Conservation (phyloP, 2,888 invertebrate species). For the Phanerotoma sp. region DNA sequence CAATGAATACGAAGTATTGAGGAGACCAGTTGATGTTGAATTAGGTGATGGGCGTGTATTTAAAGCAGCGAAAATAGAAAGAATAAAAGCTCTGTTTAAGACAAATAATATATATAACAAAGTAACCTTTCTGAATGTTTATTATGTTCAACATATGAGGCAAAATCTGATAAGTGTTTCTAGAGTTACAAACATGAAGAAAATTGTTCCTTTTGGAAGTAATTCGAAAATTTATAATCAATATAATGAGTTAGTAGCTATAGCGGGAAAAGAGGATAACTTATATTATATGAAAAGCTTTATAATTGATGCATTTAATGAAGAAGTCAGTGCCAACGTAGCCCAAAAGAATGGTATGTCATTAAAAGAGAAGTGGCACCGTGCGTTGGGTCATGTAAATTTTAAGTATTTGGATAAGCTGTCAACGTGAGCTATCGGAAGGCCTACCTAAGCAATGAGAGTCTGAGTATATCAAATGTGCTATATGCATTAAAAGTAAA, state of each 20-base stretch:
- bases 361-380: conserved; percentile 24
- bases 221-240: too few species aligned
- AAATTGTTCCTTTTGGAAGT: conserved; percentile 5
- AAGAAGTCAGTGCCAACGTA: conserved; percentile 2
- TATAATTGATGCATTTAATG: conserved; percentile 2
- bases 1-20: neutral
- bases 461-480: conserved; percentile 13
- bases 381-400: conserved; percentile 22
- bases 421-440: conserved; percentile 14
- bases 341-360: conserved; percentile 16
- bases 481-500: conserved; percentile 23
- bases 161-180: conserved; percentile 24
- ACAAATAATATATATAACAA: conserved; percentile 7
- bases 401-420: conserved; percentile 24
- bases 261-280: neutral
- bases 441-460: conserved; percentile 20
- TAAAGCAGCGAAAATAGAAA: neutral
- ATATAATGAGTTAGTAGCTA: too few species aligned
- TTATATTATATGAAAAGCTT: neutral
- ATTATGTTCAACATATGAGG: conserved; percentile 21
- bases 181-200: conserved; percentile 20
- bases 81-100: neutral
- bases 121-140: neutral
- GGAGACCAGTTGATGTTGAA: neutral
- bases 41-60: conserved; percentile 1